Evolutionary conservation across 1,140 invertebrate genomes (phyloP).

Genomic region (Papilio machaon): DNA sequence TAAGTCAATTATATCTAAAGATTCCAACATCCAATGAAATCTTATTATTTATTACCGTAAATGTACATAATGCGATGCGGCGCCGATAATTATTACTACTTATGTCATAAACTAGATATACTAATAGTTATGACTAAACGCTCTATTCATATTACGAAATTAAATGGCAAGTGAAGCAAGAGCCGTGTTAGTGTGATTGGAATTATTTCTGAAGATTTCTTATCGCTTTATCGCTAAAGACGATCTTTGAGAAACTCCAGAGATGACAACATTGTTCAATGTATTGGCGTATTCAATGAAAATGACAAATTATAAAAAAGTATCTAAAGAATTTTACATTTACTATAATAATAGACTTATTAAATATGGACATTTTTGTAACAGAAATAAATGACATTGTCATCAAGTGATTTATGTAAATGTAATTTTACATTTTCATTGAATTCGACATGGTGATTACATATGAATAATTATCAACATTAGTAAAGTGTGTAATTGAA

Average conservation of each 20-base stretch:
- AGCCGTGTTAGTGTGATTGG: background rate
- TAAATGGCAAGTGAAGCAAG: conserved; percentile 16
- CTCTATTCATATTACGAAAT: background rate
- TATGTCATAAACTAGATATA: conserved; percentile 22
- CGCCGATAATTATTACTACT: conserved; percentile 34
- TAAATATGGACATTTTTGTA: no score
- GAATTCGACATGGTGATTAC: no score
- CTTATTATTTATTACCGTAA: conserved; percentile 39
- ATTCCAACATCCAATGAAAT: conserved; percentile 41
- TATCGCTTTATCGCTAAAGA: background rate
- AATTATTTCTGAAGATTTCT: background rate
- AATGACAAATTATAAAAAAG: background rate
- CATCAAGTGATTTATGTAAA: no score
- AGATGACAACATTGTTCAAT: background rate
- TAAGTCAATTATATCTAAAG: conserved; percentile 43
- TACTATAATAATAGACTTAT: no score
- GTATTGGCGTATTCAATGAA: no score
- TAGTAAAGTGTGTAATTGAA: no score
- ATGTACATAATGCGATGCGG: conserved; percentile 29
- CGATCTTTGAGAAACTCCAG: background rate
- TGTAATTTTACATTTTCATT: no score
- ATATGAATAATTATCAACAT: no score
- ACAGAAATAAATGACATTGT: no score
- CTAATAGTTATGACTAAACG: conserved; percentile 15
- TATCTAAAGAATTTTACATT: no score